Evolutionary conservation across 2,797 vertebrate species (phyloP).

Genomic region (Channallabes apus): DNA sequence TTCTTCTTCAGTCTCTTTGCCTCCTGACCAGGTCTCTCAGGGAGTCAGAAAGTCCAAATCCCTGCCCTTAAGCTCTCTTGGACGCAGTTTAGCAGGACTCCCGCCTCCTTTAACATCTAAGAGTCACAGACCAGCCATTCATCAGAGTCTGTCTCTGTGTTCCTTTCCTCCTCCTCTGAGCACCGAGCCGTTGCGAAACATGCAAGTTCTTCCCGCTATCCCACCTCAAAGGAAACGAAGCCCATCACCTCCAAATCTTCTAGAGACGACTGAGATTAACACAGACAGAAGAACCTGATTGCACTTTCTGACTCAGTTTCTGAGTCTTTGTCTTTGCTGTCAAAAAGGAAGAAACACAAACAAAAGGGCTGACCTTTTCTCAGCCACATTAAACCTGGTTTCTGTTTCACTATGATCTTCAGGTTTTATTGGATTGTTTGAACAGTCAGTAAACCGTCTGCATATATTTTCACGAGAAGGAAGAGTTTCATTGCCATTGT

Average conservation of each 20-base stretch:
- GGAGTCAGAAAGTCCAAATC: constrained; percentile 72
- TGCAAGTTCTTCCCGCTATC: constrained; percentile 79
- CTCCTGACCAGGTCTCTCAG: constrained; percentile 63
- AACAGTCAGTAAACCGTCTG: not conserved
- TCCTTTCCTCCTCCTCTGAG: constrained; percentile 69
- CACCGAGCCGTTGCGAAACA: constrained; percentile 72
- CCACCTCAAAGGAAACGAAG: constrained; percentile 74
- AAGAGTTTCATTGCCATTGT: constrained; percentile 14
- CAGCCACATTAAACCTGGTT: constrained; percentile 7
- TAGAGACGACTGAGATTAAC: constrained; percentile 13
- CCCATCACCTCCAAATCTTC: constrained; percentile 48
- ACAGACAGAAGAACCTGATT: constrained; percentile 47
- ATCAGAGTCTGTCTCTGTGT: constrained; percentile 64
- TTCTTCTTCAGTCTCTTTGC: constrained; percentile 62
- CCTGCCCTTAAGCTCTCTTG: constrained; percentile 64
- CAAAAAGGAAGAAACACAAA: not conserved
- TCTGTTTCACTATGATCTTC: not conserved
- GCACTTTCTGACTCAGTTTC: not conserved
- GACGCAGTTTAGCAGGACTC: constrained; percentile 57
- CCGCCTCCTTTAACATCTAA: constrained; percentile 59
- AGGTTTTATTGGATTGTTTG: constrained; percentile 24
- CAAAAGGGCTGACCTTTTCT: not conserved
- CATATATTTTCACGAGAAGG: constrained; percentile 3
- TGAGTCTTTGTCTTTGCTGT: too few species aligned
- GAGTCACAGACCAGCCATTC: constrained; percentile 55